phyloP scores from a whole-genome alignment of 1,140 invertebrate genomes.

The Dolichoris vasculosae region DNA sequence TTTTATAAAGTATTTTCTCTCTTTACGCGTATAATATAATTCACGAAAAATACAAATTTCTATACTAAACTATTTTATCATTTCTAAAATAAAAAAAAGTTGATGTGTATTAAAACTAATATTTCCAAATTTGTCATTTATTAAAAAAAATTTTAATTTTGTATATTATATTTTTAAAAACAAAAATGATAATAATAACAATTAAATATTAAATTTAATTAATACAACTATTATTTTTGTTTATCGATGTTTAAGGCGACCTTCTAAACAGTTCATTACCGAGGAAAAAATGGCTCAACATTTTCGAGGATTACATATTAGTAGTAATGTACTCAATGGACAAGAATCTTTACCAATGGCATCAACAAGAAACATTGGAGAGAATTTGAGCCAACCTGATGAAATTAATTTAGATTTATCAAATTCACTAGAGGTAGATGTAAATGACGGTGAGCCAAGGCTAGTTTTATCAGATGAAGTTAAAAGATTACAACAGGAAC shows the following conservation, averaged over 20 bases:
- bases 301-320: conserved; percentile 82
- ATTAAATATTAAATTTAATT: conserved; percentile 9
- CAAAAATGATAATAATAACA: too few species aligned
- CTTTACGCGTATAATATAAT: neutral
- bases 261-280: conserved; percentile 84
- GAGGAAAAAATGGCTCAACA: conserved; percentile 88
- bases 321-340: conserved; percentile 61
- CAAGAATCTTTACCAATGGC: conserved; percentile 59
- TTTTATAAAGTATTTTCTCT: conserved; percentile 12
- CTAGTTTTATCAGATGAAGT: conserved; percentile 83
- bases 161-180: too few species aligned
- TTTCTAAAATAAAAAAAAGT: too few species aligned
- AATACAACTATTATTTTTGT: conserved; percentile 40
- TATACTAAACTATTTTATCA: too few species aligned
- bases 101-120: too few species aligned
- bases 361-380: conserved; percentile 53
- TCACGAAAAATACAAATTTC: too few species aligned
- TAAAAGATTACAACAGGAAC: conserved; percentile 78
- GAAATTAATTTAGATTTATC: conserved; percentile 59
- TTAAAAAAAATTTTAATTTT: too few species aligned
- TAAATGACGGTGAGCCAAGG: conserved; percentile 63
- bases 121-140: too few species aligned
- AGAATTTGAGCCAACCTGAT: conserved; percentile 35
- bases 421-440: conserved; percentile 55
- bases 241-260: conserved; percentile 66